Evolutionary conservation across 2,113 vertebrate species (phyloP).

Genomic region (Myrmophylax atrothorax): DNA sequence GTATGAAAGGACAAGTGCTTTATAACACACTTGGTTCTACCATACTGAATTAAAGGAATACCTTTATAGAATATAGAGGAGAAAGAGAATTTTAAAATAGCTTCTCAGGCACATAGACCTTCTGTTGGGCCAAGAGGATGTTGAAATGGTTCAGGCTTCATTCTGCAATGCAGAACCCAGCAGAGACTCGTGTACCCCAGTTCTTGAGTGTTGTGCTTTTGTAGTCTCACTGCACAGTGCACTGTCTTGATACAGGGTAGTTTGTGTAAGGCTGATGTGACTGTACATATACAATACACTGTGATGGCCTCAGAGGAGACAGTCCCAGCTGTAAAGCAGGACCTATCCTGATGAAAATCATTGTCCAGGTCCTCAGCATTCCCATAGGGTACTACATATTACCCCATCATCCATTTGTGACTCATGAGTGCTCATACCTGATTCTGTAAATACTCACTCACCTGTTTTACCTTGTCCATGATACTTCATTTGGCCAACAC

Average conservation of each 20-base stretch:
- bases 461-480: neutral
- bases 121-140: neutral
- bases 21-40: neutral
- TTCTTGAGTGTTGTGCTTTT: neutral
- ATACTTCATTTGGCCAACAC: neutral
- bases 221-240: neutral
- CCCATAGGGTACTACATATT: accelerated
- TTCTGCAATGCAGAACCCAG: neutral
- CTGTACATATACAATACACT: accelerated
- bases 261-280: neutral
- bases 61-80: neutral
- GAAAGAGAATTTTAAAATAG: neutral
- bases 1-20: neutral
- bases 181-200: neutral
- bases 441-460: neutral
- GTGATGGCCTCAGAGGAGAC: neutral
- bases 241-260: neutral
- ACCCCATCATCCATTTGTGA: neutral
- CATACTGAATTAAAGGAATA: neutral
- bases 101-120: neutral
- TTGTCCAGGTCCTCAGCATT: neutral
- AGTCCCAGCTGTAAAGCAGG: neutral
- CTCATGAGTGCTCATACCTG: neutral
- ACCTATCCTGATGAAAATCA: neutral
- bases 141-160: neutral